A percentile compares a stretch with the other conserved stretches of the same genome.
Conservation (phyloP, 1,140 invertebrate species). For the Lasaia peninsularis region DNA sequence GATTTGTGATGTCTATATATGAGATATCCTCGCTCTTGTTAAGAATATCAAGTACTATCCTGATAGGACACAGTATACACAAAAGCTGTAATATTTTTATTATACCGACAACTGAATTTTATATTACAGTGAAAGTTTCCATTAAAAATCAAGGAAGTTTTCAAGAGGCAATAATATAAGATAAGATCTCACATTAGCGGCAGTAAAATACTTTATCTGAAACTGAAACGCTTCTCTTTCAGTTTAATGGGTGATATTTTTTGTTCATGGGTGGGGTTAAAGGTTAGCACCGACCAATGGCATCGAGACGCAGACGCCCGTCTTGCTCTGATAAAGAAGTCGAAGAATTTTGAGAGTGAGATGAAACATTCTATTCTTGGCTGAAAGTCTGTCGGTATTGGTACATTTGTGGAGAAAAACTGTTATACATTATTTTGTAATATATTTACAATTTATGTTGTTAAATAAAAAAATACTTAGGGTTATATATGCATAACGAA, state of each 20-base stretch:
- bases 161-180: conserved; percentile 25
- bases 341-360: conserved; percentile 44
- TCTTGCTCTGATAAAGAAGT: conserved; percentile 43
- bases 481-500: too few relatives aligned
- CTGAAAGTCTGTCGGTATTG: conserved; percentile 31
- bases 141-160: conserved; percentile 22
- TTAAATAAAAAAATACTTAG: too few relatives aligned
- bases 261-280: conserved; percentile 69
- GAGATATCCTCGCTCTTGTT: too few relatives aligned
- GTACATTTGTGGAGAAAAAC: conserved; percentile 33
- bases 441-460: not conserved
- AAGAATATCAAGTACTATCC: too few relatives aligned
- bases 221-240: conserved; percentile 58
- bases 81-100: too few relatives aligned
- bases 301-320: conserved; percentile 28
- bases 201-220: conserved; percentile 41
- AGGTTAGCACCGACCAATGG: conserved; percentile 60
- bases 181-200: conserved; percentile 46
- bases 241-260: conserved; percentile 70
- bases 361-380: conserved; percentile 60
- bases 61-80: too few relatives aligned
- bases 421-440: not conserved
- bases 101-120: too few relatives aligned
- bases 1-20: too few relatives aligned
- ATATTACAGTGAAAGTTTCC: not conserved